Evolutionary conservation across 2,888 invertebrate species (phyloP).

Genomic region (Tribolium freemani): DNA sequence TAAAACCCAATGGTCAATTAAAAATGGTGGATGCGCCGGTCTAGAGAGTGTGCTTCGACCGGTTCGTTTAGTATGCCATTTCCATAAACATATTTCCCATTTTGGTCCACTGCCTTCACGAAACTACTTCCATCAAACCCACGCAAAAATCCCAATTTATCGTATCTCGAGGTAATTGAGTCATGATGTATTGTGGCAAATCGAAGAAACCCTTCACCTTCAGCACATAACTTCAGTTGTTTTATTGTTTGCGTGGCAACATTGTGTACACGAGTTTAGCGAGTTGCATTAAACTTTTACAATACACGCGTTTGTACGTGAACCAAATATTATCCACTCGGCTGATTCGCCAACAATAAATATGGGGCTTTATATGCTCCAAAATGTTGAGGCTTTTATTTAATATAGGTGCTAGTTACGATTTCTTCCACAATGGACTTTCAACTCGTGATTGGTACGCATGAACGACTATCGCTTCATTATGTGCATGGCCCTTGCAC

Average conservation of each 20-base stretch:
- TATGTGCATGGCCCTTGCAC: conserved; percentile 1
- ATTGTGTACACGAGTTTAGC: conserved; percentile 26
- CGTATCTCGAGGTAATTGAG: conserved; percentile 6
- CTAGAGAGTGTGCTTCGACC: neutral
- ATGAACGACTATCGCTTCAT: neutral
- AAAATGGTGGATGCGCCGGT: no score
- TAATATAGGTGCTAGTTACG: neutral
- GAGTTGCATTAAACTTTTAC: conserved; percentile 37
- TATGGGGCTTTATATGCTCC: conserved; percentile 16
- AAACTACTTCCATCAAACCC: no score
- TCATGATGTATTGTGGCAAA: neutral
- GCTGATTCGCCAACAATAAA: conserved; percentile 28
- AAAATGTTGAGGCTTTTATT: neutral
- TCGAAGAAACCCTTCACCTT: conserved; percentile 5
- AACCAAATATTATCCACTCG: conserved; percentile 21
- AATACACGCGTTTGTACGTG: conserved; percentile 32
- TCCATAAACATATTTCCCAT: neutral
- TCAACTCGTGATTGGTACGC: neutral
- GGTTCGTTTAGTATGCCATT: neutral
- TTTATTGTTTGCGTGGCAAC: conserved; percentile 27
- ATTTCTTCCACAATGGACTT: neutral
- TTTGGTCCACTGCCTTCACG: no score
- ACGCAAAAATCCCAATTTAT: neutral
- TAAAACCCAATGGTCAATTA: neutral
- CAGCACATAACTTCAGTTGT: conserved; percentile 10